phyloP scores from a whole-genome alignment of 53 echinoderm and acorn worm species.

The Crossaster papposus region DNA sequence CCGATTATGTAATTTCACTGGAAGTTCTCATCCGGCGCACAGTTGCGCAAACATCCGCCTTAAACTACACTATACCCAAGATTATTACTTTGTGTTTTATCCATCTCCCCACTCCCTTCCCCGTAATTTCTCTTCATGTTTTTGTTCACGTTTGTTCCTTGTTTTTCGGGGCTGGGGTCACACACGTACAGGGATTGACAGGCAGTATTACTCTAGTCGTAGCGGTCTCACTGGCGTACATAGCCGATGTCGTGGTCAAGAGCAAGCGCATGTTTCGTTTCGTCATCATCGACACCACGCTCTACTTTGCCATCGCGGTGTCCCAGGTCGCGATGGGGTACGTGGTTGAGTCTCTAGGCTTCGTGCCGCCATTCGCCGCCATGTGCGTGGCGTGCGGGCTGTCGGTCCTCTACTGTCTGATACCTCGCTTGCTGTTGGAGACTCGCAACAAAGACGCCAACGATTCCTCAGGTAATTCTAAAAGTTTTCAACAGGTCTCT shows the following conservation, averaged over 20 bases:
- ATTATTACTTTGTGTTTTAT: too few species aligned
- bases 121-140: too few species aligned
- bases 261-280: constrained; percentile 69
- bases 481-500: not conserved
- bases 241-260: constrained; percentile 69
- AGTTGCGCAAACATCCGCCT: too few species aligned
- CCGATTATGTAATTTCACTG: too few species aligned
- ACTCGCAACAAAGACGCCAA: constrained; percentile 12
- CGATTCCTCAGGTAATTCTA: constrained; percentile 18
- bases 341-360: constrained; percentile 56
- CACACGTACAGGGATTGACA: constrained; percentile 35
- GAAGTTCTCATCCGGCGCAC: too few species aligned
- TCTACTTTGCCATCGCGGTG: constrained; percentile 50
- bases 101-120: too few species aligned
- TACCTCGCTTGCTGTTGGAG: constrained; percentile 45
- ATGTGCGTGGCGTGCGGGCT: constrained; percentile 5
- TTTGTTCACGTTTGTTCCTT: too few species aligned
- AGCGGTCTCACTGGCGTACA: constrained; percentile 64
- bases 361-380: constrained; percentile 37
- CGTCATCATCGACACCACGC: constrained; percentile 61
- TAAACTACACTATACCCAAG: too few species aligned
- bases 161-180: too few species aligned
- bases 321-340: constrained; percentile 69
- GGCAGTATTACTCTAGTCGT: constrained; percentile 59
- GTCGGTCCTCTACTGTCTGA: constrained; percentile 34